These are phyloP conservation scores for Plutella xylostella DNA, from an alignment of 2,888 invertebrate species.

Conservation along the genomic window DNA sequence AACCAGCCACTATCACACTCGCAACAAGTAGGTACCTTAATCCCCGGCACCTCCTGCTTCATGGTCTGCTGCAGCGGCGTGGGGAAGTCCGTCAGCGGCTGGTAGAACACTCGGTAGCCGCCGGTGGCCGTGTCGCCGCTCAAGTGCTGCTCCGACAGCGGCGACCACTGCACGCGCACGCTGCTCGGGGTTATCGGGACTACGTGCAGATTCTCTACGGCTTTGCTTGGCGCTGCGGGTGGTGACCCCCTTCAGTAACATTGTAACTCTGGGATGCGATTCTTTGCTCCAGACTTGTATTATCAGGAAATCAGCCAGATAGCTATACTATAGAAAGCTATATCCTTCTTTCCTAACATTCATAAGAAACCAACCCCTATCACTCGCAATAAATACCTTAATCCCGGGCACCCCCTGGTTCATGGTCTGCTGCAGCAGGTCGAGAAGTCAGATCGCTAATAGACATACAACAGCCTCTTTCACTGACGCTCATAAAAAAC, in stretches of 20 bases:
- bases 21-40: slow-evolving; percentile 71
- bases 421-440: slow-evolving; percentile 86
- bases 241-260: slow-evolving; percentile 93
- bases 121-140: slow-evolving; percentile 88
- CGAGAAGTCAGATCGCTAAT: too few relatives aligned
- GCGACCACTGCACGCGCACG: slow-evolving; percentile 92
- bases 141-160: slow-evolving; percentile 83
- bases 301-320: too few relatives aligned
- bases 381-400: slow-evolving; percentile 69
- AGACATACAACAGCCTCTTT: too few relatives aligned
- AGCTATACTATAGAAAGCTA: not conserved
- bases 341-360: too few relatives aligned
- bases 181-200: slow-evolving; percentile 95
- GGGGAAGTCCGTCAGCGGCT: slow-evolving; percentile 89
- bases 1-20: too few relatives aligned
- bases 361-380: too few relatives aligned
- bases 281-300: too few relatives aligned
- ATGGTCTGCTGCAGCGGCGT: slow-evolving; percentile 85
- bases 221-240: slow-evolving; percentile 87
- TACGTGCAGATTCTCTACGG: slow-evolving; percentile 84
- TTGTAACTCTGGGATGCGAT: too few relatives aligned
- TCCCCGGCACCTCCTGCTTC: slow-evolving; percentile 85
- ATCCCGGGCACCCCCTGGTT: slow-evolving; percentile 87
- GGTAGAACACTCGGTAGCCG: slow-evolving; percentile 90
- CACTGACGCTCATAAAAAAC: too few relatives aligned